Conservation (phyloP, 2,797 vertebrate genomes). For the Falco cherrug region DNA sequence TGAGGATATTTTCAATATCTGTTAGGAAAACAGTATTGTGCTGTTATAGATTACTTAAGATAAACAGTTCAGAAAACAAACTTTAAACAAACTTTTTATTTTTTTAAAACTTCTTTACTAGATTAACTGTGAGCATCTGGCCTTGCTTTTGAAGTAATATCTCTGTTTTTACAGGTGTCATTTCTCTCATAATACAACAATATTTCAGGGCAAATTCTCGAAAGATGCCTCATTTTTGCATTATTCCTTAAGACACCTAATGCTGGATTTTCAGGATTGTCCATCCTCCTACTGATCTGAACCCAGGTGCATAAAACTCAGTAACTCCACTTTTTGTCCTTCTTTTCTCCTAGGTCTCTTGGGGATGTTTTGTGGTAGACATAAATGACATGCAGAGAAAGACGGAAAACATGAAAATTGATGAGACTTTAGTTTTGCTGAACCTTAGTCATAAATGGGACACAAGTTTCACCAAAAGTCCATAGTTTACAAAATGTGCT, state of each 20-base stretch:
- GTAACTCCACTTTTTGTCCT: background rate
- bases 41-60: background rate
- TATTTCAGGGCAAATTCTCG: background rate
- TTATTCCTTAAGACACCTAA: background rate
- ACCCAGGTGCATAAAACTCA: background rate
- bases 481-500: background rate
- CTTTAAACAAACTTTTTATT: background rate
- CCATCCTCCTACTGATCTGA: background rate
- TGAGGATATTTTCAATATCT: constrained; percentile 20
- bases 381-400: background rate
- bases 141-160: background rate
- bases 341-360: background rate
- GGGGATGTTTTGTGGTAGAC: background rate
- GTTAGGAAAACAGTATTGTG: background rate
- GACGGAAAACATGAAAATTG: background rate
- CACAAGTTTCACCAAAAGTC: background rate
- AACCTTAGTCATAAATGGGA: background rate
- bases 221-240: background rate
- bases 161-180: background rate
- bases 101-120: background rate
- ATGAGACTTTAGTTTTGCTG: background rate
- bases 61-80: background rate
- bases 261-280: background rate
- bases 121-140: background rate
- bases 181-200: background rate